phyloP scores from a whole-genome alignment of 1,140 invertebrate species.

The Leptinotarsa defecta region DNA sequence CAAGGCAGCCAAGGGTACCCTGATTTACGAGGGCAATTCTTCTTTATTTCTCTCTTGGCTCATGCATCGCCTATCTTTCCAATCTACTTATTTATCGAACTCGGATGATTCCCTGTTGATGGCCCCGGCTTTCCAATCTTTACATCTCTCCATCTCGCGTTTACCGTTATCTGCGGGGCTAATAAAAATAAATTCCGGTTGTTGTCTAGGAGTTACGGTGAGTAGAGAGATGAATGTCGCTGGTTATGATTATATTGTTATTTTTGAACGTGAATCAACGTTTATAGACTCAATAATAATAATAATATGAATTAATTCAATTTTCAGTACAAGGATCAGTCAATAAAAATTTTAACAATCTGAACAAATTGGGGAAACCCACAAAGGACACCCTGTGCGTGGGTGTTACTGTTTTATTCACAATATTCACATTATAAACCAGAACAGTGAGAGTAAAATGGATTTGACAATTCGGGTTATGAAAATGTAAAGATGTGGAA shows the following conservation, averaged over 20 bases:
- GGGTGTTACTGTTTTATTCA: no score
- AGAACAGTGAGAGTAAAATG: no score
- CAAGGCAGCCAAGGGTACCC: conserved; percentile 32
- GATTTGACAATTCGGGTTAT: no score
- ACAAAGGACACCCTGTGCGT: no score
- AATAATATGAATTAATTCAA: no score
- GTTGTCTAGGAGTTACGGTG: neutral
- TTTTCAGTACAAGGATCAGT: no score
- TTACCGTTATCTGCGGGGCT: conserved; percentile 18
- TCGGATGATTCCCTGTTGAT: conserved; percentile 44
- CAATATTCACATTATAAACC: no score
- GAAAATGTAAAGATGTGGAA: no score
- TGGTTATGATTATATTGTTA: neutral
- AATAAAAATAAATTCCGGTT: conserved; percentile 21
- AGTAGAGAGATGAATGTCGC: neutral
- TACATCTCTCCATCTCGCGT: conserved; percentile 19
- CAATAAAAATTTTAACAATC: no score
- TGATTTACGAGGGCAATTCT: conserved; percentile 52
- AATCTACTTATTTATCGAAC: conserved; percentile 53
- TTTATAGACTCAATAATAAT: no score
- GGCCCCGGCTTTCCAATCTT: conserved; percentile 24
- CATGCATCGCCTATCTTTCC: conserved; percentile 39
- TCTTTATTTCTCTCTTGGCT: conserved; percentile 54
- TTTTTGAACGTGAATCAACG: no score
- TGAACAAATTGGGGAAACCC: no score